Conservation (phyloP, 2,113 vertebrate species). For the Rattus rattus region DNA sequence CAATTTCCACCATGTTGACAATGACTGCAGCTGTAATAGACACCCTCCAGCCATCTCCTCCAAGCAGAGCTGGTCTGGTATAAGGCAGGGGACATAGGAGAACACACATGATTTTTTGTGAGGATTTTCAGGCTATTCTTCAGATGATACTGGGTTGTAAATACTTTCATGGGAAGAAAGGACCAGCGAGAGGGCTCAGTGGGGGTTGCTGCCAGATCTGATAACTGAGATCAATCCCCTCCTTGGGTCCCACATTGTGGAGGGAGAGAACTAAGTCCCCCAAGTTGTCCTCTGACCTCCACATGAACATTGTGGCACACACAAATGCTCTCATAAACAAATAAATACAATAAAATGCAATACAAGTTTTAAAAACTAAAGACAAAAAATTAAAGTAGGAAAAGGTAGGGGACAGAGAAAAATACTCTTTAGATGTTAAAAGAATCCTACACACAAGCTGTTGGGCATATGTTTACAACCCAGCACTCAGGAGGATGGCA, state of each 20-base stretch:
- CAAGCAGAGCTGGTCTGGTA: not conserved
- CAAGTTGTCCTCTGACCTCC: not conserved
- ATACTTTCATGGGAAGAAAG: constrained; percentile 48
- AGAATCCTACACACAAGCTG: not conserved
- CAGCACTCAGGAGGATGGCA: not conserved
- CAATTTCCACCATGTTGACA: not conserved
- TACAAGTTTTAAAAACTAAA: not conserved
- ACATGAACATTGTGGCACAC: not conserved
- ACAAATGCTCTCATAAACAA: not conserved
- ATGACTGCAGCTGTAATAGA: not conserved
- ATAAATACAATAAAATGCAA: constrained; percentile 31
- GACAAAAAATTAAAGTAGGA: constrained; percentile 12
- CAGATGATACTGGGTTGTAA: constrained; percentile 3
- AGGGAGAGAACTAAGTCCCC: not conserved
- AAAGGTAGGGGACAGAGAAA: not conserved
- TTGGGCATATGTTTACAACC: not conserved
- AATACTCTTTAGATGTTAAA: constrained; percentile 3
- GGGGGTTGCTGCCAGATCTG: not conserved
- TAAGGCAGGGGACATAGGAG: accelerated
- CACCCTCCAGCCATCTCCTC: not conserved
- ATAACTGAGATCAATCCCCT: no score
- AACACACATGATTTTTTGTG: not conserved
- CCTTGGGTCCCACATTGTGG: not conserved
- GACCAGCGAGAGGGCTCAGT: not conserved
- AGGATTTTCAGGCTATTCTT: not conserved